Evolutionary conservation across 1,140 invertebrate species (phyloP).

Genomic region (Bombus fervidus): DNA sequence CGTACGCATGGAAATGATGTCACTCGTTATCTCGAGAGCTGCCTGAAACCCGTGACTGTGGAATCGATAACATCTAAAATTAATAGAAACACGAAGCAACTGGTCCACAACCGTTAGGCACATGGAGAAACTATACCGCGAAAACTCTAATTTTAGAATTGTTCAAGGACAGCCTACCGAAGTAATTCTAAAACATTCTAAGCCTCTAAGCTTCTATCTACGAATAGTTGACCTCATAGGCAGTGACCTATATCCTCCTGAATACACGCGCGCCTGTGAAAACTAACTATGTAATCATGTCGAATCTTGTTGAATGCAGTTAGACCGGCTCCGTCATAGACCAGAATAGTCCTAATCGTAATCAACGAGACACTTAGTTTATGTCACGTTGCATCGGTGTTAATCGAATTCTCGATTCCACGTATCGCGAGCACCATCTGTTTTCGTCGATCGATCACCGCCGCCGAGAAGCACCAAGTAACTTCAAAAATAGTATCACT

Average conservation of each 20-base stretch:
- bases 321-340: slow-evolving; percentile 53
- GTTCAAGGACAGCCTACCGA: slow-evolving; percentile 60
- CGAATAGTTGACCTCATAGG: slow-evolving; percentile 66
- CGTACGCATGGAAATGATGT: slow-evolving; percentile 26
- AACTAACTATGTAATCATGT: slow-evolving; percentile 55
- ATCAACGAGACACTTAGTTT: slow-evolving; percentile 37
- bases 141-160: slow-evolving; percentile 62
- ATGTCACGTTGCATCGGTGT: slow-evolving; percentile 22
- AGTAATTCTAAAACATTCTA: slow-evolving; percentile 27
- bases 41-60: not conserved
- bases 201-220: slow-evolving; percentile 49
- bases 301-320: slow-evolving; percentile 58
- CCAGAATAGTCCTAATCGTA: slow-evolving; percentile 59
- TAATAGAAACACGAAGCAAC: slow-evolving; percentile 49
- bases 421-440: not conserved
- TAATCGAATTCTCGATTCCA: slow-evolving; percentile 43
- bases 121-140: slow-evolving; percentile 46
- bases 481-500: slow-evolving; percentile 14
- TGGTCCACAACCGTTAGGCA: not conserved
- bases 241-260: slow-evolving; percentile 69
- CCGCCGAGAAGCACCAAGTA: not conserved
- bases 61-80: slow-evolving; percentile 58
- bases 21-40: slow-evolving; percentile 34
- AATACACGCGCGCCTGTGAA: slow-evolving; percentile 30
- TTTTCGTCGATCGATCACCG: not conserved